Conservation (phyloP, 2,888 invertebrate genomes). For the Mythimna pallens region DNA sequence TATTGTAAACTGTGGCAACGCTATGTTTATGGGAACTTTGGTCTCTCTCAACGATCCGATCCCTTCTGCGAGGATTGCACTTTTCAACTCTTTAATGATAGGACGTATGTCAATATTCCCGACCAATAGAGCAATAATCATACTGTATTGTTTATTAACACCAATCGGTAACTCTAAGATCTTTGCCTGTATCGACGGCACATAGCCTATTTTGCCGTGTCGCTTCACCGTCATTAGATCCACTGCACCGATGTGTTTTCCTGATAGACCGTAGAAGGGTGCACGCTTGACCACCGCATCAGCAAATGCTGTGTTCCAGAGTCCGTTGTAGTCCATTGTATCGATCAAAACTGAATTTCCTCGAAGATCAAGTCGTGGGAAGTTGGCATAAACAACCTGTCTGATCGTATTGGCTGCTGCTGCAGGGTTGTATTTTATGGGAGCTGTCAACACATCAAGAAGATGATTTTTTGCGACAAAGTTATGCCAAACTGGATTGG, state of each 20-base stretch:
- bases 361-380: slow-evolving; percentile 31
- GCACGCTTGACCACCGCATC: slow-evolving; percentile 48
- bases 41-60: slow-evolving; percentile 26
- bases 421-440: slow-evolving; percentile 34
- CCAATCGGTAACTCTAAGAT: slow-evolving; percentile 65
- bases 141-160: slow-evolving; percentile 46
- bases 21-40: slow-evolving; percentile 51
- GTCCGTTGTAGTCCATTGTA: slow-evolving; percentile 57
- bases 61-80: slow-evolving; percentile 11
- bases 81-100: background rate
- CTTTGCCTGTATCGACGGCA: slow-evolving; percentile 36
- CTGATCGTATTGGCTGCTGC: slow-evolving; percentile 34
- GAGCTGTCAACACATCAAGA: slow-evolving; percentile 45
- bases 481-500: slow-evolving; percentile 46
- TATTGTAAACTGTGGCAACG: slow-evolving; percentile 56
- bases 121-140: slow-evolving; percentile 52
- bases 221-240: slow-evolving; percentile 58
- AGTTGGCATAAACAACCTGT: slow-evolving; percentile 7
- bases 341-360: slow-evolving; percentile 59
- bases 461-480: slow-evolving; percentile 40
- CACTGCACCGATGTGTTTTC: slow-evolving; percentile 49
- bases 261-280: slow-evolving; percentile 47
- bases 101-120: slow-evolving; percentile 13
- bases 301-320: slow-evolving; percentile 59
- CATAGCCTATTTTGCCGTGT: slow-evolving; percentile 45